Evolutionary conservation across 1,140 invertebrate species (phyloP).

Genomic region (Archivesica marissinica): DNA sequence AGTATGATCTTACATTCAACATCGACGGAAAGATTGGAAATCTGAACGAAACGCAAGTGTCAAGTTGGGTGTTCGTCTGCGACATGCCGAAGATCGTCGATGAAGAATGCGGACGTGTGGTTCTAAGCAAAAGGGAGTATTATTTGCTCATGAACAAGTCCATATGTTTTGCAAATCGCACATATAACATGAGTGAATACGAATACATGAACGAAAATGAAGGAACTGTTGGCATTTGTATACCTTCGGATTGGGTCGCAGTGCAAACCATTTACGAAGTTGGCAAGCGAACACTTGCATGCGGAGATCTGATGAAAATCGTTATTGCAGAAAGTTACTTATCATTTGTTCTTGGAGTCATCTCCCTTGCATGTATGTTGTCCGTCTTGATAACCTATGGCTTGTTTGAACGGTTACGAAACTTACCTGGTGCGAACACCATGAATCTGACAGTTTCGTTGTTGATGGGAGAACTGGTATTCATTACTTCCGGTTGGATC

Average conservation of each 20-base stretch:
- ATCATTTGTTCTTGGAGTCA: constrained; percentile 74
- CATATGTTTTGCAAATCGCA: constrained; percentile 66
- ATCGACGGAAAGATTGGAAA: constrained; percentile 67
- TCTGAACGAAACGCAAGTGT: constrained; percentile 58
- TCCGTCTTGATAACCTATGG: constrained; percentile 83
- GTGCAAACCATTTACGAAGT: neutral
- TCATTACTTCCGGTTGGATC: constrained; percentile 79
- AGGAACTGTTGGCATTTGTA: constrained; percentile 71
- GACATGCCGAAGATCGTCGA: constrained; percentile 74
- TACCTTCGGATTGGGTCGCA: constrained; percentile 62
- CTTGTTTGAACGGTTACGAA: constrained; percentile 84
- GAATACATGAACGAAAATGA: constrained; percentile 67
- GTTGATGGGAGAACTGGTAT: constrained; percentile 84
- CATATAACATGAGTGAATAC: constrained; percentile 71
- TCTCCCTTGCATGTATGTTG: constrained; percentile 77
- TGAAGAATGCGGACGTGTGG: constrained; percentile 81
- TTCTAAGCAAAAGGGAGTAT: constrained; percentile 83
- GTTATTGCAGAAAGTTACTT: constrained; percentile 72
- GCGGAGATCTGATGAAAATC: constrained; percentile 65
- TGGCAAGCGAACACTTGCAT: constrained; percentile 44
- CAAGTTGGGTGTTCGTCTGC: constrained; percentile 72
- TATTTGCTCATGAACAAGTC: constrained; percentile 65
- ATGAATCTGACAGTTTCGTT: constrained; percentile 85
- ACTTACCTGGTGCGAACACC: constrained; percentile 85
- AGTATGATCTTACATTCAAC: constrained; percentile 76